Evolutionary conservation across 2,797 vertebrate genomes (phyloP), one percentile per base, ranked within the genome.

Genomic region (Lepus townsendii): DNA sequence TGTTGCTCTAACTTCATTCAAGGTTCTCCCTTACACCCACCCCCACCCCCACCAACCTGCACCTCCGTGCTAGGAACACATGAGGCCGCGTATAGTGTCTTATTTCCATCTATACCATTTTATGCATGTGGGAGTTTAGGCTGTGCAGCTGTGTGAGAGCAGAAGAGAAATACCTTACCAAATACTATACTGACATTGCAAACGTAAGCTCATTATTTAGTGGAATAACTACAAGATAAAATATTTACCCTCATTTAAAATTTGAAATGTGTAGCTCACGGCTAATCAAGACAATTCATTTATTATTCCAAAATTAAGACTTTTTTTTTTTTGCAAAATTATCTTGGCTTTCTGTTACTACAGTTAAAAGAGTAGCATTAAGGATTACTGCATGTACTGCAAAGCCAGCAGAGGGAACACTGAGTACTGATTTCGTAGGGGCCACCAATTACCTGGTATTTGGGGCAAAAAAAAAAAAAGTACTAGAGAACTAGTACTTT

Each of bases 341-440:
- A 79, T 92, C 91, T 93, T 88, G 62, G 68, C 82, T 96, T 95
- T 76, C 79, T 91, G 52, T 62, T 71, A 92, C 93, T 84, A 66
- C 57, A 89, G 79, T 88, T 93, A 79, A 73, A 89, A 90, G 72
- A 10, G 24, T 42, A 16, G 6, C 30, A 57, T 66, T 87, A 62
- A 87, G 86, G 89, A 95, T 94, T 87, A 87, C 86, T 95, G 95
- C 84, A 42, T 95, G 94, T 95, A 27, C 96, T 88, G 88, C 75
- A 90, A 65, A 95, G 57, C 85, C 91, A 91, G 60, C 86, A 82
- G 83, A 95, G 94, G 92, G 97, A 96, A 94, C 80, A 94, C 85
- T 77, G 77, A 32, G 93, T 88, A 42, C 92, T 94, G 47, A 85
- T 96, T 97, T 92, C 90, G 63, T 75, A 96, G 94, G 88, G 50